Conservation (phyloP, 2,797 vertebrate genomes). For the Platyrinchus mystaceus region DNA sequence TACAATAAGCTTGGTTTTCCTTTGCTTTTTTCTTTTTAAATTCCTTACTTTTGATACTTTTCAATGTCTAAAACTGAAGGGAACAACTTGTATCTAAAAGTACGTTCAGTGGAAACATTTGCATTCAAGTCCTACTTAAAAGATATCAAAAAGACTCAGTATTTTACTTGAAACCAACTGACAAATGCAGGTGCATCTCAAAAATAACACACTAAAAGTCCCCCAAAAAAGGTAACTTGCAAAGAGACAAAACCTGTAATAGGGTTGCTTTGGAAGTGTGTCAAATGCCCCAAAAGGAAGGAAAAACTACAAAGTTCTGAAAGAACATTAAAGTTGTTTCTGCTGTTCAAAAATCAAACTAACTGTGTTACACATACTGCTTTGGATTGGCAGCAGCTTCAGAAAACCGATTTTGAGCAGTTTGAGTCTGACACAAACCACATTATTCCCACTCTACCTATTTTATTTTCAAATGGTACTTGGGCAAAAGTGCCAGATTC, state of each 20-base stretch:
- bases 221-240: neutral
- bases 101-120: neutral
- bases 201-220: neutral
- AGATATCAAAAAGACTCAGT: neutral
- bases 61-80: neutral
- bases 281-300: neutral
- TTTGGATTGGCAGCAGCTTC: neutral
- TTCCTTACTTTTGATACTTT: neutral
- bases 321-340: neutral
- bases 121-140: neutral
- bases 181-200: neutral
- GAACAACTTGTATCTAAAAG: neutral
- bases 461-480: neutral
- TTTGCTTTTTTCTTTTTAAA: neutral
- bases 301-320: neutral
- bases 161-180: neutral
- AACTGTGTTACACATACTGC: neutral
- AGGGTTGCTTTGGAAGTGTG: neutral
- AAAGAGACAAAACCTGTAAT: neutral
- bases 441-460: neutral
- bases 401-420: neutral
- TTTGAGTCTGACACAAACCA: neutral
- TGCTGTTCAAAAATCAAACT: neutral
- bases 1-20: neutral
- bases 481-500: neutral